A percentile compares a stretch with the other conserved stretches of the same genome.
Conservation (phyloP, 1,140 invertebrate genomes). For the Drosophila suzukii region DNA sequence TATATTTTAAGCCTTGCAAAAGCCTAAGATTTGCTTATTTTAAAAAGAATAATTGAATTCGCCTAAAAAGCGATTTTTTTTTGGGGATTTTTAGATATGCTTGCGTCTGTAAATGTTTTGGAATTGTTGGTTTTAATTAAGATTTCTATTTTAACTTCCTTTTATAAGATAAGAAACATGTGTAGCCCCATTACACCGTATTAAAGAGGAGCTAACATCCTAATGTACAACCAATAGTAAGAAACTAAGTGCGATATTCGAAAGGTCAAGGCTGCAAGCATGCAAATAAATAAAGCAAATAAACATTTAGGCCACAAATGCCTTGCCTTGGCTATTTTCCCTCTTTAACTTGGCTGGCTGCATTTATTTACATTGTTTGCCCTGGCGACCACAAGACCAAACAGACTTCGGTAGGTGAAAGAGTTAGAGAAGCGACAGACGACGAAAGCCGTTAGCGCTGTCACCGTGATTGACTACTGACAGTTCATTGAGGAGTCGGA, state of each 20-base stretch:
- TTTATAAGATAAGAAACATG: too few species aligned
- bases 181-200: neutral
- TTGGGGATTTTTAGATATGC: too few species aligned
- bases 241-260: neutral
- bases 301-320: constrained; percentile 13
- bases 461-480: constrained; percentile 54
- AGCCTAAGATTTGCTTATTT: too few species aligned
- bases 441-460: constrained; percentile 54
- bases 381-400: constrained; percentile 26
- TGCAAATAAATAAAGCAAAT: constrained; percentile 2
- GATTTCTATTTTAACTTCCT: too few species aligned
- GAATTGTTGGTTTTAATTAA: too few species aligned
- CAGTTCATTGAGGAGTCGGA: constrained; percentile 45
- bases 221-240: neutral
- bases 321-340: neutral
- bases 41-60: too few species aligned
- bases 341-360: constrained; percentile 6
- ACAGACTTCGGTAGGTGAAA: constrained; percentile 8
- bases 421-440: neutral
- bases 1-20: too few species aligned
- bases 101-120: too few species aligned
- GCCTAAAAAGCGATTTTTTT: too few species aligned
- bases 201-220: neutral
- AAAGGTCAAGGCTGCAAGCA: constrained; percentile 2
- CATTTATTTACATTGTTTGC: constrained; percentile 27